Conservation (phyloP, 2,797 vertebrate genomes). For the Crotalus adamanteus region DNA sequence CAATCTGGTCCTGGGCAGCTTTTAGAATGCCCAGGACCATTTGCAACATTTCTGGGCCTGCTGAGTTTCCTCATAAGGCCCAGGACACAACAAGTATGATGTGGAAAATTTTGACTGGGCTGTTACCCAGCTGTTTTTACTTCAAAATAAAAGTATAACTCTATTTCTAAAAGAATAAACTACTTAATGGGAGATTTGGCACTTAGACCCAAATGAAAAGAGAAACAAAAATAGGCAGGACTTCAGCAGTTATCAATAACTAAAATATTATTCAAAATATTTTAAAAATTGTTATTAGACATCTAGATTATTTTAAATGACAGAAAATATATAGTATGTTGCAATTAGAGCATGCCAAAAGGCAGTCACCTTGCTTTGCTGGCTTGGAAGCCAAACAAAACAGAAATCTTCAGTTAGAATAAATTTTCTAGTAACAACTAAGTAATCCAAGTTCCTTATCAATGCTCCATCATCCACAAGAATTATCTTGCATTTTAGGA, state of each 20-base stretch:
- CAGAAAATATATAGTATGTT: background rate
- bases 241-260: background rate
- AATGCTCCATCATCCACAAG: background rate
- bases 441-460: background rate
- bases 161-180: background rate
- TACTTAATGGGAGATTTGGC: background rate
- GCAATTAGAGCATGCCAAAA: background rate
- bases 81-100: too few species aligned
- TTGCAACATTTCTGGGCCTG: too few species aligned
- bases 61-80: too few species aligned
- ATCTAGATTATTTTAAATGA: conserved; percentile 6
- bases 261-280: background rate
- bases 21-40: too few species aligned
- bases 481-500: background rate
- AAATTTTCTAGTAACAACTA: conserved; percentile 1
- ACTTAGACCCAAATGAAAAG: background rate
- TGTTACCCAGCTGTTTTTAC: background rate
- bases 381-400: background rate
- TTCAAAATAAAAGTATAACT: background rate
- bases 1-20: too few species aligned
- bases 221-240: background rate
- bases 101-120: too few species aligned
- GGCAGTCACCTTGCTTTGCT: background rate
- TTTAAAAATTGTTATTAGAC: conserved; percentile 30
- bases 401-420: background rate